Evolutionary conservation across 2,113 vertebrate genomes (phyloP).

Genomic region (Centrocercus urophasianus): DNA sequence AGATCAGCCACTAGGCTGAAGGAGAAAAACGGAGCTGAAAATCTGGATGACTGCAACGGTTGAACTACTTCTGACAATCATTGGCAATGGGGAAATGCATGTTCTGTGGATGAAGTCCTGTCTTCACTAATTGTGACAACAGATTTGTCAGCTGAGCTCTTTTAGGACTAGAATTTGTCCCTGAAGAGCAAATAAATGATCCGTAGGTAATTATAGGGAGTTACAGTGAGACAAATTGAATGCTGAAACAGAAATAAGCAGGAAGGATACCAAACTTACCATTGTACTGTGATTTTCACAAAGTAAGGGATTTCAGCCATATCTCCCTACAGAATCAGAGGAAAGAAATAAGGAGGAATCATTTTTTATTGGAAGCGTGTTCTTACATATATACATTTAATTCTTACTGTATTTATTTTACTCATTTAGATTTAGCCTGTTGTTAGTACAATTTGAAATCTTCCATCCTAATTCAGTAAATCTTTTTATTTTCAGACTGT

Average conservation of each 20-base stretch:
- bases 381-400: not conserved
- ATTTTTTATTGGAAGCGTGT: not conserved
- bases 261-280: not conserved
- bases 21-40: constrained; percentile 7
- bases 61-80: not conserved
- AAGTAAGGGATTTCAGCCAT: not conserved
- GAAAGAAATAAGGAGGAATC: not conserved
- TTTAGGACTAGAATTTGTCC: not conserved
- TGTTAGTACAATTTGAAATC: not conserved
- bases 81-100: not conserved
- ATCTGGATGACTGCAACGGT: not conserved
- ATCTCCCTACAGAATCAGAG: not conserved
- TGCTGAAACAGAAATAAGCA: not conserved
- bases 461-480: not conserved
- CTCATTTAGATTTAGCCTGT: not conserved
- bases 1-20: not conserved
- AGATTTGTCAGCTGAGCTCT: not conserved
- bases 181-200: not conserved
- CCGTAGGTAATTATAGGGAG: not conserved
- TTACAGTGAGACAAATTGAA: not conserved
- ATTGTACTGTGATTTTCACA: not conserved
- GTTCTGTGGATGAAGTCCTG: not conserved
- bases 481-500: not conserved
- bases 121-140: not conserved
- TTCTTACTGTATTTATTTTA: not conserved